Base-by-base conservation (phyloP, 2,888 invertebrate species). In the Temnothorax ravouxi region DNA sequence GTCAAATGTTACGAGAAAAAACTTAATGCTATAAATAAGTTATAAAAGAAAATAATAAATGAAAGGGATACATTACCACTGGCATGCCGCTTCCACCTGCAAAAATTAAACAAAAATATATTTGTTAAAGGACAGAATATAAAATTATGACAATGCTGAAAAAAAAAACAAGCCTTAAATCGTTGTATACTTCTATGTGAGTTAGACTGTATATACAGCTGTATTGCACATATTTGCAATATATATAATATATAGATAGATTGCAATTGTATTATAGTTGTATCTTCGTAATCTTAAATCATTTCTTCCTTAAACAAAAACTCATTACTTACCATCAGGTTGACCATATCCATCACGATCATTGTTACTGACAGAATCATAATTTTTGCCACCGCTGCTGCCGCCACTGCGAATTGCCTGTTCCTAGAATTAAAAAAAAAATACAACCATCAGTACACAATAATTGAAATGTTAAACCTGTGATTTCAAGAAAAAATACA, bases 51-150 rank as follows among this genome's bases (percentile, higher is more conserved):
- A 84, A 81, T 85, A 71, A 84, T 86, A 84, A 88, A 77, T 62
- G 74, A 93, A 91, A 91, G 75, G 83, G 92, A 93, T 95, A 94
- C 94, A 82, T 95, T 95, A 95, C 95, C 95, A 94, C 95, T 93
- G 95, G 95, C 91, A 95, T 88, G 91, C 92, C 93, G 94, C 93
- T 94, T 92, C 94, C 94, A 86, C 94, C 94, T 94, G 91, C 47
- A 92, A 94, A 75, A 9, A 85, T 84, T 15, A n/a, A n/a, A 82
- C 9, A 79, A 29, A 66, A 64, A 67, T 9, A 52, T 54, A 34
- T 75, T 6, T 29, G 8, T 50, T 34, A 74, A 56, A 71, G 13
- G 21, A 69, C 15, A 38, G 13, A 54, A 66, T 9, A 18, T 64
- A 29, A 47, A 67, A 34, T 18, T 41, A 41, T 52, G 8, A 84